phyloP scores from a whole-genome alignment of 2,888 invertebrate species.

The Ethmia dodecea region DNA sequence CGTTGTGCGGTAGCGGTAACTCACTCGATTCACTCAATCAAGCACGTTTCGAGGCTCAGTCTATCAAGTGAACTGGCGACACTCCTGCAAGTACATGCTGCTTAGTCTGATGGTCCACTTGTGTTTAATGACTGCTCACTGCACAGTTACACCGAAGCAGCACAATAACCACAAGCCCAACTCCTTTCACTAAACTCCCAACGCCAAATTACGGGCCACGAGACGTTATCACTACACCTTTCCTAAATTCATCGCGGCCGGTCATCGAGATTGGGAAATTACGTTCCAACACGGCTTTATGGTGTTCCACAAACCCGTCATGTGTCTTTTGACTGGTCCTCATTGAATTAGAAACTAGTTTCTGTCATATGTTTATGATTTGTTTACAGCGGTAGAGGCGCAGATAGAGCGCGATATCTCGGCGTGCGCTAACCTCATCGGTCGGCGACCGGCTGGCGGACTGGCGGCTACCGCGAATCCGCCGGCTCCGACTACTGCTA shows the following conservation, averaged over 20 bases:
- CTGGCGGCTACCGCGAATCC: constrained; percentile 11
- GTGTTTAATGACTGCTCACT: constrained; percentile 28
- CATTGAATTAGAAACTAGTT: constrained; percentile 45
- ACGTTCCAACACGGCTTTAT: constrained; percentile 11
- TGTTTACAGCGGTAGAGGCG: constrained; percentile 50
- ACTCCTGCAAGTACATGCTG: constrained; percentile 16
- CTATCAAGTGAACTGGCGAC: constrained; percentile 13
- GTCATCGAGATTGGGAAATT: constrained; percentile 19
- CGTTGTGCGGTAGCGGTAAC: too few relatives aligned
- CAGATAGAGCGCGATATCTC: constrained; percentile 12
- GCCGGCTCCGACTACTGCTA: constrained; percentile 10
- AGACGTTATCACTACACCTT: constrained; percentile 37
- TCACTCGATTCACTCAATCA: neutral
- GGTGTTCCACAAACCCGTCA: constrained; percentile 13
- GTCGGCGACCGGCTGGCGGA: constrained; percentile 32
- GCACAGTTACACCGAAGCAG: constrained; percentile 38
- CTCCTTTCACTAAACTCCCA: constrained; percentile 61
- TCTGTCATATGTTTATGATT: constrained; percentile 44
- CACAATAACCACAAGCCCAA: constrained; percentile 20
- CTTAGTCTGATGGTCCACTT: constrained; percentile 32
- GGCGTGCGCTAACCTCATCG: constrained; percentile 20
- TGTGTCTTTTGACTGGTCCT: constrained; percentile 30
- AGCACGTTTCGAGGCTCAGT: constrained; percentile 4
- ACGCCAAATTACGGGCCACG: constrained; percentile 43
- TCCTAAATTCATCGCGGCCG: constrained; percentile 53